Evolutionary conservation across 2,113 vertebrate species (phyloP), one percentile per base, ranked within the genome.

Genomic region (Callocephalon fimbriatum): DNA sequence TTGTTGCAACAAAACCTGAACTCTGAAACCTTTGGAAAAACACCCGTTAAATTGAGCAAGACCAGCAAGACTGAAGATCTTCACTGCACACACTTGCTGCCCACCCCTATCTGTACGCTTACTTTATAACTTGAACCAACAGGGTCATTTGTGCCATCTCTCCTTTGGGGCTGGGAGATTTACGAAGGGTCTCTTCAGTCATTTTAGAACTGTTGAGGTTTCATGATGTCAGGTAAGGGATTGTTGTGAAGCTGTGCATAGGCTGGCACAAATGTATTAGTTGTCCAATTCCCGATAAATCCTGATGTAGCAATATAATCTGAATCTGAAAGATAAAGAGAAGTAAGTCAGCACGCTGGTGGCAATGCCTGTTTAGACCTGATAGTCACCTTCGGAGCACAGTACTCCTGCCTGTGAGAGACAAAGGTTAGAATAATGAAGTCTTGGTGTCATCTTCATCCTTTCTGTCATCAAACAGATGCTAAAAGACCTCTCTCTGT

Each of bases 1-100:
- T 82, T 18, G 3, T 53, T 91, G 70, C 45, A 56, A 76, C 70
- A 83, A 75, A 97, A 94, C 86, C 88, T 87, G 56, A 97, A 92
- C 66, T 75, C 79, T 54, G 63, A 66, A 67, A 80, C 47, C n/a
- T 32, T 87, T 71, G 32, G 37, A 22, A 75, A 88, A 95, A 26
- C 19, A 62, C 47, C 22, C 56, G 2, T 38, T 68, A 45, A 53
- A 77, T 0, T 26, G 84, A 88, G 70, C 14, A 54, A 35, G 12
- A 26, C 40, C 11, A 72, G n/a, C 15, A 47, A 47, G 56, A 72
- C 53, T 29, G 44, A 23, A 76, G 73, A 14, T 14, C 51, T 38
- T 67, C 42, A 7, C 37, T 59, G 54, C 18, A 26, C n/a, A 32
- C 29, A 6, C n/a, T 29, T 10, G 15, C 37, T 76, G 63, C 50